phyloP scores from a whole-genome alignment of 2,888 invertebrate genomes.

The Agonopterix subpropinquella region DNA sequence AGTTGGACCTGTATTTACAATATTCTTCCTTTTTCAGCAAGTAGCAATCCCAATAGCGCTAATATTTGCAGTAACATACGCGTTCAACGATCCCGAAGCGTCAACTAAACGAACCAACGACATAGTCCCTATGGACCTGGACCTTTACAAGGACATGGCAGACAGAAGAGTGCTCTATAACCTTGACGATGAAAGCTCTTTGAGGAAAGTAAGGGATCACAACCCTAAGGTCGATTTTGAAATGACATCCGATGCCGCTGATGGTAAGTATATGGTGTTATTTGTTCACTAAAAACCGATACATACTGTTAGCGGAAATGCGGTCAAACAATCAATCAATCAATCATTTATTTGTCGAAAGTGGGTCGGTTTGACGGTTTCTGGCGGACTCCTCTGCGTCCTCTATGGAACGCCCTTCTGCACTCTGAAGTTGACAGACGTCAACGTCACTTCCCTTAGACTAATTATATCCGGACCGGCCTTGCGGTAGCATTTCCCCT shows the following conservation, averaged over 20 bases:
- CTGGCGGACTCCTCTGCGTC: too few relatives aligned
- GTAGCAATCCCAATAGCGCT: slow-evolving; percentile 32
- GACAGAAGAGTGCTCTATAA: slow-evolving; percentile 26
- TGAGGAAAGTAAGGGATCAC: slow-evolving; percentile 10
- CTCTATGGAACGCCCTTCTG: too few relatives aligned
- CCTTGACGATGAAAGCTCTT: slow-evolving; percentile 3
- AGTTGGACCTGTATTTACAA: neutral
- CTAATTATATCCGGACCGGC: too few relatives aligned
- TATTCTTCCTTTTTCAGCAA: slow-evolving; percentile 36
- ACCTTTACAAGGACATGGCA: slow-evolving; percentile 24
- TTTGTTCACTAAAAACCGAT: too few relatives aligned
- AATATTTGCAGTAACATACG: slow-evolving; percentile 21
- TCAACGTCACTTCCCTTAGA: too few relatives aligned
- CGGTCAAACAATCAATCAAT: too few relatives aligned
- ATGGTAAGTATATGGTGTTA: slow-evolving; percentile 19
- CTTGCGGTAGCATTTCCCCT: too few relatives aligned
- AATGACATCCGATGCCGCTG: slow-evolving; percentile 16
- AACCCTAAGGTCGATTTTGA: slow-evolving; percentile 23
- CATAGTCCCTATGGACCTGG: slow-evolving; percentile 22
- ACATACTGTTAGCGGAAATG: too few relatives aligned
- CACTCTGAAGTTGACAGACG: too few relatives aligned
- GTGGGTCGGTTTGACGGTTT: too few relatives aligned
- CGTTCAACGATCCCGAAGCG: slow-evolving; percentile 9
- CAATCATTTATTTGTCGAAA: too few relatives aligned
- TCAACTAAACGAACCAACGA: neutral